Evolutionary conservation across 2,113 vertebrate species (phyloP), one percentile per base, ranked within the genome.

Genomic region (Zosterops japonicus): DNA sequence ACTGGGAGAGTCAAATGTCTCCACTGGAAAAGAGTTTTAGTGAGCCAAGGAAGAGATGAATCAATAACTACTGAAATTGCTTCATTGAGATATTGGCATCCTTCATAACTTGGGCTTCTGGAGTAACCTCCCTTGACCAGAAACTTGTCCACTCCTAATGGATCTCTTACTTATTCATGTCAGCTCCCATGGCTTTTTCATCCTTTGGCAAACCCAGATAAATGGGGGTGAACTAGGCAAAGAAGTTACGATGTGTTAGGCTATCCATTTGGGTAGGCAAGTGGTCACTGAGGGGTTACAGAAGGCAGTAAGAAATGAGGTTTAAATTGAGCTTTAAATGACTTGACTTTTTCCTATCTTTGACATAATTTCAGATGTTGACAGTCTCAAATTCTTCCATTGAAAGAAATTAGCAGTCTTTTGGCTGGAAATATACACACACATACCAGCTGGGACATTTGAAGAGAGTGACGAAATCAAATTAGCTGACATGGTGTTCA

Each of bases 401-500:
- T 67, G 28, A 87, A 93, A 90, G 25, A 84, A 93, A 86, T 86
- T 42, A 86, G 29, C 36, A 55, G 50, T 65, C 35, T 52, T 83
- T 90, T 47, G 35, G n/a, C 65, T 80, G 85, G 85, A 93, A 90
- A 93, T 44, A 83, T 6, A 86, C 17, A 24, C 6, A 11, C 36
- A 86, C 15, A 4, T 41, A 93, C n/a, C 27, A 46, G 64, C 29
- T n/a, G 68, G 78, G 47, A 83, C 52, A 78, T 70, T 9, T 83
- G 75, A 94, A 89, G 56, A 83, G 14, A 89, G 60, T 12, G 9
- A 83, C 75, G 86, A 95, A 93, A 94, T 94, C 90, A 93, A 89
- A 92, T 83, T 92, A 92, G 88, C 92, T 96, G 90, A 95, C 93
- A 92, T 44, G 68, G n/a, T 92, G 71, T 63, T 96, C 77, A 96